Evolutionary conservation across 2,888 invertebrate species (phyloP).

Genomic region (Platycheirus albimanus): DNA sequence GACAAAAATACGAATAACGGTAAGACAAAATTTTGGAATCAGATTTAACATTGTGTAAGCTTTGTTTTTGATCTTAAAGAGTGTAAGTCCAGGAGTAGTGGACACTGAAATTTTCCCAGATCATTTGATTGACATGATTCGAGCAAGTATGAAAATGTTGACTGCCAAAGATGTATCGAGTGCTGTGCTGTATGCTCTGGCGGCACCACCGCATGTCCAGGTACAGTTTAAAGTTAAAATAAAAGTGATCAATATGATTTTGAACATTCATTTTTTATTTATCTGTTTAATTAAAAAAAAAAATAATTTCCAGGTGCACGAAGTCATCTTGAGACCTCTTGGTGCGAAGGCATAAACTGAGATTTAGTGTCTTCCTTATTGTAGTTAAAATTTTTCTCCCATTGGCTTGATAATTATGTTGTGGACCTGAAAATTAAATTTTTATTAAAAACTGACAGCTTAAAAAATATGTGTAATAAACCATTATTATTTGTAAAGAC

Average conservation of each 20-base stretch:
- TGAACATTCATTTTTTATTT: too few relatives aligned
- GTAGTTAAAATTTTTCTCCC: conserved; percentile 79
- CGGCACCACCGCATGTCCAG: conserved; percentile 80
- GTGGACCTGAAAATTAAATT: conserved; percentile 77
- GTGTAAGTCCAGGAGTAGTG: conserved; percentile 81
- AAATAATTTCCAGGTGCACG: conserved; percentile 40
- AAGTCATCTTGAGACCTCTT: conserved; percentile 55
- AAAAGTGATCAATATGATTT: too few relatives aligned
- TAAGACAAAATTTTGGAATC: conserved; percentile 9
- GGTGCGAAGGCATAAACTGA: conserved; percentile 36
- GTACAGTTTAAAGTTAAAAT: too few relatives aligned
- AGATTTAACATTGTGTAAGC: neutral
- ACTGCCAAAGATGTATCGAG: conserved; percentile 80
- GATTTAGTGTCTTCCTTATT: too few relatives aligned
- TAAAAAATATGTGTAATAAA: too few relatives aligned
- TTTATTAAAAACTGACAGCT: neutral
- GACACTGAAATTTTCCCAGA: conserved; percentile 81
- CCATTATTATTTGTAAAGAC: too few relatives aligned
- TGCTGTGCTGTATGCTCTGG: conserved; percentile 80
- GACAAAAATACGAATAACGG: conserved; percentile 76
- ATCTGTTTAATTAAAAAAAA: neutral
- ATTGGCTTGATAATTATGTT: conserved; percentile 80
- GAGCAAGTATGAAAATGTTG: conserved; percentile 78
- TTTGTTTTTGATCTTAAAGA: conserved; percentile 66
- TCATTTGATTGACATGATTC: conserved; percentile 79